A percentile compares a stretch with the other conserved stretches of the same genome.
phyloP scores from a whole-genome alignment of 2,797 vertebrate species.

The Epinephelus awoara region DNA sequence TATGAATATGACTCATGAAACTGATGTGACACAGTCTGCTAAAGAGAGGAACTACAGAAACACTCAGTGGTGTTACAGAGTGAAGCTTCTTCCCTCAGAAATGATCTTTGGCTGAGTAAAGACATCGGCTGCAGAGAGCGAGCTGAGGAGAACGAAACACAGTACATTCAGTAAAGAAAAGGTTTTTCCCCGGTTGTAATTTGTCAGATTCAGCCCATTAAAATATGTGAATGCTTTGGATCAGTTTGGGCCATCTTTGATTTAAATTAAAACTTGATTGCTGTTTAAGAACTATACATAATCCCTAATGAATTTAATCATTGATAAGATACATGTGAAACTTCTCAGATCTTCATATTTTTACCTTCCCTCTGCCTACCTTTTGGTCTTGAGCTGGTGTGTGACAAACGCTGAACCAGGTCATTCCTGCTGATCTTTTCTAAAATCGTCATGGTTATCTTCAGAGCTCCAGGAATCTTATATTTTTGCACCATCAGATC shows the following conservation, averaged over 20 bases:
- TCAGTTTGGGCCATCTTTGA: not conserved
- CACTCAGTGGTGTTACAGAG: too few relatives aligned
- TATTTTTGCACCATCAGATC: conserved; percentile 56
- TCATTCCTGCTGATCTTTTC: conserved; percentile 60
- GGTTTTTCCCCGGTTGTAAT: not conserved
- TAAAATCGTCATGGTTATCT: conserved; percentile 24
- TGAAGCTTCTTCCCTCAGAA: too few relatives aligned
- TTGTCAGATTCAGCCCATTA: not conserved
- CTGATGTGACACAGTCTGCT: too few relatives aligned
- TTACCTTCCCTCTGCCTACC: not conserved
- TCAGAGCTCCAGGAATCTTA: not conserved
- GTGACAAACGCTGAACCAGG: conserved; percentile 33
- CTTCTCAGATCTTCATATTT: not conserved
- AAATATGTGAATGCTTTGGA: not conserved
- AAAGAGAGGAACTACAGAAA: too few relatives aligned
- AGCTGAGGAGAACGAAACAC: too few relatives aligned
- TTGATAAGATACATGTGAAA: not conserved
- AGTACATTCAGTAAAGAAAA: too few relatives aligned
- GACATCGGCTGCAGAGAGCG: too few relatives aligned
- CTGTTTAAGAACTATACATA: not conserved
- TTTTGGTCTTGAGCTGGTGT: not conserved
- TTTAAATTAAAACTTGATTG: not conserved
- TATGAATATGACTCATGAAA: too few relatives aligned
- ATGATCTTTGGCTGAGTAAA: too few relatives aligned
- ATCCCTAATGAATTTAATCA: not conserved